Evolutionary conservation across 2,888 invertebrate genomes (phyloP).

Genomic region (Trichopoda pennipes): DNA sequence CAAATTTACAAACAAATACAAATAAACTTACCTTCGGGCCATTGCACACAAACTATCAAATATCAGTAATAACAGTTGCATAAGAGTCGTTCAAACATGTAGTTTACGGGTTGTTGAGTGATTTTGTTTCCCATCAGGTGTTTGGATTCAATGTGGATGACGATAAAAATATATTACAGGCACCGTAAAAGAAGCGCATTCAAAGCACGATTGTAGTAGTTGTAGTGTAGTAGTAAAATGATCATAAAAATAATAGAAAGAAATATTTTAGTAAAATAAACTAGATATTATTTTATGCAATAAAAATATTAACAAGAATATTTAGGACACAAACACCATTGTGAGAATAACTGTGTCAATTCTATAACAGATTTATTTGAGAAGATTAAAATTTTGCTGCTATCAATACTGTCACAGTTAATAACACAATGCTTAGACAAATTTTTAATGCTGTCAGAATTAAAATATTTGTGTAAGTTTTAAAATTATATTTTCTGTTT

Average conservation of each 20-base stretch:
- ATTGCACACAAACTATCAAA: constrained; percentile 91
- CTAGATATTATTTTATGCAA: not conserved
- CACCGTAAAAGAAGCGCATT: too few species aligned
- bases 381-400: not conserved
- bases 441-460: not conserved
- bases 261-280: constrained; percentile 31
- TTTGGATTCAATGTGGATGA: constrained; percentile 14
- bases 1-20: constrained; percentile 34
- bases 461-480: not conserved
- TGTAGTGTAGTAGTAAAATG: constrained; percentile 19
- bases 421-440: not conserved
- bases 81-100: constrained; percentile 14
- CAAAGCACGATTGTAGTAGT: constrained; percentile 23
- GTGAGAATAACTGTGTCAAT: not conserved
- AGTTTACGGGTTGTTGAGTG: constrained; percentile 17
- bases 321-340: constrained; percentile 6
- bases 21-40: constrained; percentile 90
- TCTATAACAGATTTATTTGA: not conserved
- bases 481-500: too few species aligned
- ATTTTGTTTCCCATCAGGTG: constrained; percentile 35
- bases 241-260: constrained; percentile 41
- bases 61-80: constrained; percentile 20
- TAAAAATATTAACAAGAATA: constrained; percentile 12
- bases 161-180: constrained; percentile 11
- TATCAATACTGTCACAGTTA: not conserved